These are phyloP conservation scores for Mormoops blainvillei DNA, from an alignment of 2,113 vertebrate genomes.

Conservation along the genomic window DNA sequence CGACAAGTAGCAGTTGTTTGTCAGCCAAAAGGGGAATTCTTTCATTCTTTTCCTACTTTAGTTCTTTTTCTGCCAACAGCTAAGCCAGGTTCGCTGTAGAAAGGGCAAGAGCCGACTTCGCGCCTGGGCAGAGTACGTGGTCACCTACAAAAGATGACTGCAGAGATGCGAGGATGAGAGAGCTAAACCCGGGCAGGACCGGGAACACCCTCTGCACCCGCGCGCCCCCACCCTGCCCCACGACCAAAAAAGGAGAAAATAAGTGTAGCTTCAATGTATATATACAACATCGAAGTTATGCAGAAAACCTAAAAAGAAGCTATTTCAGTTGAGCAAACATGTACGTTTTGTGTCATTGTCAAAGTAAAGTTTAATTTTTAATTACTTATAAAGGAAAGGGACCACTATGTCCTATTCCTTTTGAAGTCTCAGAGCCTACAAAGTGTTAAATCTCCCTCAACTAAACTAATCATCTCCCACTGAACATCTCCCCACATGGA, in stretches of 20 bases:
- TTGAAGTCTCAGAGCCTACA: not conserved
- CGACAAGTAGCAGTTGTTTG: not conserved
- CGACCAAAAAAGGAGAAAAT: not conserved
- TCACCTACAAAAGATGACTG: not conserved
- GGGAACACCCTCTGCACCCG: no score
- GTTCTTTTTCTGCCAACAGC: not conserved
- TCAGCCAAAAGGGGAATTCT: conserved; percentile 23
- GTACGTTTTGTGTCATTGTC: not conserved
- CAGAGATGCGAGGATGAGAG: not conserved
- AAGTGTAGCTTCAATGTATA: not conserved
- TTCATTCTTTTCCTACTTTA: not conserved
- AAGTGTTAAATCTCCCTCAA: not conserved
- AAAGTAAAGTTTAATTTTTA: not conserved
- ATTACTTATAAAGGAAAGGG: not conserved
- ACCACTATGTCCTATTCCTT: not conserved
- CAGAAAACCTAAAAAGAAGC: not conserved
- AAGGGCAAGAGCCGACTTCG: not conserved
- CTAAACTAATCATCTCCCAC: not conserved
- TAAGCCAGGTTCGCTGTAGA: not conserved
- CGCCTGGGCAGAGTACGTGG: rapidly evolving
- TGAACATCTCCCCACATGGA: not conserved
- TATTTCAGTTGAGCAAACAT: not conserved
- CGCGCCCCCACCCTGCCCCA: rapidly evolving
- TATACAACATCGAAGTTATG: not conserved
- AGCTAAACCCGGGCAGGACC: not conserved